Base-by-base conservation (phyloP, 2,888 invertebrate species). In the Macaria notata region DNA sequence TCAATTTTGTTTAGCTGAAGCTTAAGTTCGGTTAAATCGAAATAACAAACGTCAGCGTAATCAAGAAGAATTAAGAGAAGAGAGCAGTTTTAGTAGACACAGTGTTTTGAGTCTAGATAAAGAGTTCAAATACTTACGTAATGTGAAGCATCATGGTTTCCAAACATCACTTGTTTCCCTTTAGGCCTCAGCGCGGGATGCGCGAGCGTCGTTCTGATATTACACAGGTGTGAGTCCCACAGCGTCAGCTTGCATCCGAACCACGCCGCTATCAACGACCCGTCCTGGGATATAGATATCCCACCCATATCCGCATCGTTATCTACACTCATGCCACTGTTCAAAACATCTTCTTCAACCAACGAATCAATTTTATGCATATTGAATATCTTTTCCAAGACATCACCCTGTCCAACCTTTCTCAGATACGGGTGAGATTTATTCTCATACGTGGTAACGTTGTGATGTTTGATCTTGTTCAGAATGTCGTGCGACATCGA, bases 211-310 rank as follows among this genome's bases (percentile, higher is more conserved):
- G 90, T 86, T 48, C 86, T 72, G 9, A 92, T 68, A 45, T 76
- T 84, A 62, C 89, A 88, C 41, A 83, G 59, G 61, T 87, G 83
- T 0, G 88, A 81, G 61, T 92, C 92, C 92, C 92, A 92, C 36
- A 92, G 55, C 0, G 91, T 90, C 51, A 92, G 67, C 60, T 91
- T 91, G 43, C 82, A 78, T 0, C 92, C 92, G 54, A 90, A 91
- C 92, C 92, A 92, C 1, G 90, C 91, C 0, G 92, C 92, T n/a
- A 91, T 88, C 54, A 91, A 65, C 0, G 92, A 92, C 0, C 92
- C 91, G 31, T 92, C 92, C 46, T 86, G 84, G 0, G 92, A 90
- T 63, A 92, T 84, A 8, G 88, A 88, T 4, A 88, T 84, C 3
- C 85, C 88, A 0, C 89, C 89, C 86, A 91, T 87, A 36, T 79